Base-by-base conservation (phyloP, 2,888 invertebrate genomes). In the Platypus cylindrus region DNA sequence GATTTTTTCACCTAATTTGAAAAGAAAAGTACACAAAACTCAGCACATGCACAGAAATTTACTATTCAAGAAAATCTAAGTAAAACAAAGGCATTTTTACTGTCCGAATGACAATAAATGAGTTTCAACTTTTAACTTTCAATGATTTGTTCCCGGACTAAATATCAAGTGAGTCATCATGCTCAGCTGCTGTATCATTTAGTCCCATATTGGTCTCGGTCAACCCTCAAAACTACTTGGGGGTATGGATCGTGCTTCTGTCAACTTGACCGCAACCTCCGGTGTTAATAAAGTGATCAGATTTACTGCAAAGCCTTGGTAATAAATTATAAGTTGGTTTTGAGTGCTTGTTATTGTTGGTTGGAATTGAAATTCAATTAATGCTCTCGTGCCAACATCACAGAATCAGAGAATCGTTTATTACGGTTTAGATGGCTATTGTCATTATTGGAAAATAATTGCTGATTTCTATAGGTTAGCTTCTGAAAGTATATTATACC, bases 281-380 rank as follows among this genome's bases (percentile, higher is more conserved):
- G 40, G 45, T 45, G 43, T 46, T 46, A 46, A 46, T 46, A 46
- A 46, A 46, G 45, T 42, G 45, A 46, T 46, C 46, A 42, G 44
- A 46, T 44, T 44, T 43, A 41, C 27, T 36, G 37, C 38, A 41
- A 43, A 45, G 44, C 42, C 43, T 26, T 30, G 38, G n/a, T 36
- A 41, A 41, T 45, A 45, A 45, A 45, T 45, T 45, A 45, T 33
- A n/a, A 24, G 35, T 34, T 36, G 36, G 33, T 29, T 40, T 43
- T 38, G 39, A 44, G 44, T 43, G 44, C 41, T 43, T 41, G 41
- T 39, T 39, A 37, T 44, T 41, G 42, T 42, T 41, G 39, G 36
- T 28, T 29, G 18, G 32, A 36, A 39, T 36, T 35, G 39, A 39
- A 39, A 36, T 32, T 36, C 36, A 36, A 39, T 39, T 35, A 34